Base-by-base conservation (phyloP, 2,113 vertebrate species). In the Megaceryle maxima region DNA sequence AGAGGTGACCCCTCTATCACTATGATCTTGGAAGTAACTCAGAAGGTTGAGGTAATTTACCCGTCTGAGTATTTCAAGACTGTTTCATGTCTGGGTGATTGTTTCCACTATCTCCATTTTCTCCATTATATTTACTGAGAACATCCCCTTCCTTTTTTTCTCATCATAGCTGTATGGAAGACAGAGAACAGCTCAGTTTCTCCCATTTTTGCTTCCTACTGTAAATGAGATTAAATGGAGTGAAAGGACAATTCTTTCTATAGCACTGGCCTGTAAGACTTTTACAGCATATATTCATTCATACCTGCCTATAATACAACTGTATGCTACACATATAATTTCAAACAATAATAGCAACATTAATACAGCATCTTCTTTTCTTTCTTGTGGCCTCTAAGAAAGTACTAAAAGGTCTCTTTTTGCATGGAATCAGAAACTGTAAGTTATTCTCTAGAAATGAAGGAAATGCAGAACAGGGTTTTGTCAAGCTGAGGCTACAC, bases 1-100 rank as follows among this genome's bases (percentile, higher is more conserved):
- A 82, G 56, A 92, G 15, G 80, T 88, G 73, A 97, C 17, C 16
- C 77, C 72, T 60, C 84, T 43, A 37, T 76, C 92, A 89, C 95
- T 94, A 11, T 26, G 24, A 90, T 97, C 73, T 75, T 97, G 92
- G 37, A 97, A 95, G 33, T 83, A 94, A 88, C 55, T 83, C 33
- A 92, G 12, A 13, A 98, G 81, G 80, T 94, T 77, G 43, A 94
- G 74, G 74, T 94, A 96, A 82, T 92, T 86, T 77, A 96, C 62
- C 8, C 64, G 62, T 29, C 78, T 88, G 92, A 67, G n/a, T 95
- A 26, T 95, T 88, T 82, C 66, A 85, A 73, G 96, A 83, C 18
- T 94, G 73, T 67, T 85, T 85, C 37, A 76, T 14, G 31, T 25
- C 85, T 46, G n/a, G 21, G 68, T 13, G 16, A 78, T 16, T 41